Evolutionary conservation across 2,113 vertebrate species (phyloP).

Genomic region (Zapus hudsonius): DNA sequence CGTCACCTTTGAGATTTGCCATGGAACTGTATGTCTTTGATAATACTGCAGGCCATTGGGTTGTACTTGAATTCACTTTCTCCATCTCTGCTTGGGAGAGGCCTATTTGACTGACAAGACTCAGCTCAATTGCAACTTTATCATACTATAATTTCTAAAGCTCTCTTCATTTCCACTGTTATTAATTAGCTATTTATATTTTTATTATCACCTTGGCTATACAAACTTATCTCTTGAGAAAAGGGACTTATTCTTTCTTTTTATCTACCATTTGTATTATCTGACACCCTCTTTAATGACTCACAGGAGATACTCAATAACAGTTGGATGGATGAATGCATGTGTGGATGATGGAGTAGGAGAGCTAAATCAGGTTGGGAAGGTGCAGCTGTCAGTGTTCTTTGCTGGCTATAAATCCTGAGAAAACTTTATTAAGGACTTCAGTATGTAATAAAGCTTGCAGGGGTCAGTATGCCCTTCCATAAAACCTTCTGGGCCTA

Average conservation of each 20-base stretch:
- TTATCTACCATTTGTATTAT: conserved; percentile 22
- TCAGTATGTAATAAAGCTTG: conserved; percentile 26
- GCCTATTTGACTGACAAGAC: not conserved
- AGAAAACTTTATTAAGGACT: conserved; percentile 35
- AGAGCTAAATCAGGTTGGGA: conserved; percentile 3
- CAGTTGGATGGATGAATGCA: not conserved
- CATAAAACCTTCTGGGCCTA: conserved; percentile 2
- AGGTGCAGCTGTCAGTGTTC: not conserved
- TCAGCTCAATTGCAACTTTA: not conserved
- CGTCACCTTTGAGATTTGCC: not conserved
- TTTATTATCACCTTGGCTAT: not conserved
- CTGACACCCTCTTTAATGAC: conserved; percentile 4
- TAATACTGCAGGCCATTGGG: not conserved
- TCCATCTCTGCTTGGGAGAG: not conserved
- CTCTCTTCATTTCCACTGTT: not conserved
- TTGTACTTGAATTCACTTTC: not conserved
- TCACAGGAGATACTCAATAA: not conserved
- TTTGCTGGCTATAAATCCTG: conserved; percentile 40
- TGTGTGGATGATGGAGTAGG: not conserved
- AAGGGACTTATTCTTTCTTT: not conserved
- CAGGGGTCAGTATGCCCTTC: not conserved
- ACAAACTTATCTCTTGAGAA: not conserved
- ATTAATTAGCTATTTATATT: not conserved
- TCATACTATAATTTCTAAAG: not conserved
- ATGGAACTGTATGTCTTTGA: not conserved